phyloP scores from a whole-genome alignment of 2,797 vertebrate genomes.

The Dendrocincla tyrannina region DNA sequence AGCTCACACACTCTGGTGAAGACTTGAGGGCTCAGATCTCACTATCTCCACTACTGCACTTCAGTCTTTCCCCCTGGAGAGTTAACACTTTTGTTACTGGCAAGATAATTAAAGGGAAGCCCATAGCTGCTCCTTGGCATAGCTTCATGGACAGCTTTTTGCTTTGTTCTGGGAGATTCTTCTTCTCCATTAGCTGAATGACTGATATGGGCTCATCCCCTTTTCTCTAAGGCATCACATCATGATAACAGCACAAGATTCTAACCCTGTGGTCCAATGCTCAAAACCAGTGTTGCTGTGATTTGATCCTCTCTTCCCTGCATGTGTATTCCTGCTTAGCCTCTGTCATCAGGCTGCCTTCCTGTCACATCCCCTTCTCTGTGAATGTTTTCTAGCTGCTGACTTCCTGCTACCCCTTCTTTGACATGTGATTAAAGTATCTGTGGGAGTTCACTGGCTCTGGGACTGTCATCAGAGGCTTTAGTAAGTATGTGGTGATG shows the following conservation, averaged over 20 bases:
- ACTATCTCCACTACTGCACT: rapidly evolving
- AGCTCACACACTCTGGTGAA: neutral
- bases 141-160: neutral
- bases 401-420: neutral
- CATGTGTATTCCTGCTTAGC: neutral
- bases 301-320: neutral
- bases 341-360: neutral
- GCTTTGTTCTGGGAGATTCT: neutral
- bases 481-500: neutral
- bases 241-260: neutral
- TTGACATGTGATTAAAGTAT: neutral
- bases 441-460: neutral
- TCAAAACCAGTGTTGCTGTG: neutral
- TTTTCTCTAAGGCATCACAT: neutral
- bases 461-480: neutral
- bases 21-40: neutral
- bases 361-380: neutral
- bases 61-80: neutral
- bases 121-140: neutral
- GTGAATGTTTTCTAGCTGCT: neutral
- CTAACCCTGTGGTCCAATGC: neutral
- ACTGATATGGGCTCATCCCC: neutral
- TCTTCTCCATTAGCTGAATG: neutral
- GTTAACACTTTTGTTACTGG: neutral
- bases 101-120: neutral